Percentiles rank a stretch among this genome's conserved stretches.
phyloP scores from a whole-genome alignment of 2,113 vertebrate species.

The Phainopepla nitens region DNA sequence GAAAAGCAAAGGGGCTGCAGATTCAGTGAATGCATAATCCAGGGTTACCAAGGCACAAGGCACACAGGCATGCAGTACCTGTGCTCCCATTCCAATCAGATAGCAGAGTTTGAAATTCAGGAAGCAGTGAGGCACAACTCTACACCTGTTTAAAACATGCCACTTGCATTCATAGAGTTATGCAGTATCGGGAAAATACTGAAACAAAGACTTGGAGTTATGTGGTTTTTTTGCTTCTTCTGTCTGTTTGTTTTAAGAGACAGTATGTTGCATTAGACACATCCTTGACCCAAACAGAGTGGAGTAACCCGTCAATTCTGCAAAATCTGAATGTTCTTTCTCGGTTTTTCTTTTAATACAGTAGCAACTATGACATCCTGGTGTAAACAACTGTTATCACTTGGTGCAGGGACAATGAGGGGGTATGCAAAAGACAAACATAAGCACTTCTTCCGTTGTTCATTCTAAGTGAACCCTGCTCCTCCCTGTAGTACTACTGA shows the following conservation, averaged over 20 bases:
- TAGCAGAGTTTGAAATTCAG: slow-evolving; percentile 15
- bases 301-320: background rate
- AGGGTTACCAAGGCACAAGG: background rate
- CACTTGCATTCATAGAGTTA: background rate
- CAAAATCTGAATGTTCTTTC: background rate
- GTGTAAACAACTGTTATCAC: background rate
- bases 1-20: background rate
- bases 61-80: background rate
- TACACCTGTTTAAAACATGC: slow-evolving; percentile 9
- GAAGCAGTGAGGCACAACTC: slow-evolving; percentile 16
- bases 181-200: background rate
- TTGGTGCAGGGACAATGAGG: background rate
- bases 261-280: background rate
- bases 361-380: background rate
- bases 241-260: background rate
- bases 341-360: background rate
- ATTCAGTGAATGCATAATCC: background rate
- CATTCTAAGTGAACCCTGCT: background rate
- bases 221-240: rapidly evolving
- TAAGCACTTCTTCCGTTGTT: background rate
- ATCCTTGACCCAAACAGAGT: background rate
- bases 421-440: background rate
- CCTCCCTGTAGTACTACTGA: background rate
- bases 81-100: slow-evolving; percentile 19
- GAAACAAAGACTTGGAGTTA: background rate